Percentiles rank a stretch among this genome's conserved stretches.
These are phyloP conservation scores for Apteryx owenii DNA, from an alignment of 2,113 vertebrate genomes.

Conservation along the genomic window DNA sequence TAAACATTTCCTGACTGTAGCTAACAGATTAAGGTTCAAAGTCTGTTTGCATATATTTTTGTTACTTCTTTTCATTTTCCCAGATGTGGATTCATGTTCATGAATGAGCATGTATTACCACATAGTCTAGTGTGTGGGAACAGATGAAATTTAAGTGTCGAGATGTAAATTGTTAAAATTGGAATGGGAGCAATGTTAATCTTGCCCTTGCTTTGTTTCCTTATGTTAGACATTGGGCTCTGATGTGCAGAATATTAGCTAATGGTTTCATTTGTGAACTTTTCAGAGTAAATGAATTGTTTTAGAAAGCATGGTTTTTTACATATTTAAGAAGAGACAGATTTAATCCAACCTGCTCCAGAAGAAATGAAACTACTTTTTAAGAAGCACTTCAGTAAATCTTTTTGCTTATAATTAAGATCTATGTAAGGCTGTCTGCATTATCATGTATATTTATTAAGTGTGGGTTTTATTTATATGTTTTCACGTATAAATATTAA, in stretches of 20 bases:
- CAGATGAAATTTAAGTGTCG: background rate
- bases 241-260: background rate
- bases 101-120: background rate
- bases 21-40: background rate
- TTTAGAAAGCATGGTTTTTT: slow-evolving; percentile 4
- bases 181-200: background rate
- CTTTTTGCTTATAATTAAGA: background rate
- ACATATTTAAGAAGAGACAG: background rate
- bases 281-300: background rate
- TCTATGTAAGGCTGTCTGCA: background rate
- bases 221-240: background rate
- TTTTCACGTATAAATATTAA: background rate
- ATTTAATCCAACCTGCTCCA: background rate
- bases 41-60: background rate
- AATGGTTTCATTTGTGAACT: background rate
- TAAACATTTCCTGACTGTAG: background rate
- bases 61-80: background rate
- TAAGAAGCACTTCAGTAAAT: background rate
- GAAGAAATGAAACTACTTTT: background rate
- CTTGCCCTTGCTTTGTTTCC: background rate
- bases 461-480: background rate
- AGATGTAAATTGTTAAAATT: background rate
- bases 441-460: background rate
- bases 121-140: background rate
- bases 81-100: background rate